These are phyloP conservation scores for Hyposmocoma kahamanoa DNA, from an alignment of 1,140 invertebrate species.

Conservation along the genomic window DNA sequence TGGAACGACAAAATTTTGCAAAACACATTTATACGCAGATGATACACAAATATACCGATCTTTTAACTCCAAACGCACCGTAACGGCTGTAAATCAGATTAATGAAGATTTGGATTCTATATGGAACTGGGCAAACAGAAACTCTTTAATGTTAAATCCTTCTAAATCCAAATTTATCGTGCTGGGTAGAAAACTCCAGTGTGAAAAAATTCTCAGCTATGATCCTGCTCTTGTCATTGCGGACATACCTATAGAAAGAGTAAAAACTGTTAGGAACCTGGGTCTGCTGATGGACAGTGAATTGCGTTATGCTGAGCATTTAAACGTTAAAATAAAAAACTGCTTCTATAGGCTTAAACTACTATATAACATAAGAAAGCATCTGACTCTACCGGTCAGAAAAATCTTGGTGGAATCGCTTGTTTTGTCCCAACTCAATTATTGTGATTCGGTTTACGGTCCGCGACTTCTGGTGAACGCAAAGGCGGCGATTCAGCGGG, in stretches of 20 bases:
- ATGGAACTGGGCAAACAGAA: background rate
- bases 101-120: background rate
- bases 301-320: background rate
- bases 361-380: background rate
- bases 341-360: background rate
- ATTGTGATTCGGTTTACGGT: conserved; percentile 3
- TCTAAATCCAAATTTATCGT: background rate
- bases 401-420: background rate
- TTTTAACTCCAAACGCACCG: background rate
- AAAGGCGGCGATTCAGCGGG: too few relatives aligned
- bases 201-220: background rate
- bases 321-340: conserved; percentile 4
- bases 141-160: background rate
- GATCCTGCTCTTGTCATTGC: background rate
- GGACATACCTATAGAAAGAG: background rate
- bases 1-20: conserved; percentile 1
- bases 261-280: background rate
- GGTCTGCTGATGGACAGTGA: background rate
- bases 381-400: background rate
- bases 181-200: background rate
- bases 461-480: background rate
- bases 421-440: conserved; percentile 1
- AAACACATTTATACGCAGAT: conserved; percentile 28
- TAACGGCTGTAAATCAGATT: background rate
- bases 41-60: conserved; percentile 20